Conservation (phyloP, 2,888 invertebrate species). For the Alcis repandata region DNA sequence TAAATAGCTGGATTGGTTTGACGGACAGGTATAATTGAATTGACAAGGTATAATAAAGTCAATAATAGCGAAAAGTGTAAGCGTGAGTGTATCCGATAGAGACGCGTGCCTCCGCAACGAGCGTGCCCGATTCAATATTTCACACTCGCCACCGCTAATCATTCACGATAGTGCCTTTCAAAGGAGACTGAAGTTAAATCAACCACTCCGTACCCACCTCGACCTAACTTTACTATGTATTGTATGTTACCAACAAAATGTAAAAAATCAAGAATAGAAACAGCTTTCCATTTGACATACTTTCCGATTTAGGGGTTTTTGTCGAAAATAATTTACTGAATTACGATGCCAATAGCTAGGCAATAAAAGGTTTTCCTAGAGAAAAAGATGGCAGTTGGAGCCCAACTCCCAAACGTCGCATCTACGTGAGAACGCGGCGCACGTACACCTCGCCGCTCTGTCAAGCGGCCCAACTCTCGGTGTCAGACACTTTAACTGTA, state of each 20-base stretch:
- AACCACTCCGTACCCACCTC: slow-evolving; percentile 43
- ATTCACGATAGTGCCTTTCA: slow-evolving; percentile 73
- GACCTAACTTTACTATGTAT: not conserved
- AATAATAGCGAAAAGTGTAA: slow-evolving; percentile 55
- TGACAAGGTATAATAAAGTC: slow-evolving; percentile 17
- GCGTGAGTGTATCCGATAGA: slow-evolving; percentile 62
- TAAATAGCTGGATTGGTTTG: slow-evolving; percentile 7
- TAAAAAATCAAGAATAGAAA: slow-evolving; percentile 21
- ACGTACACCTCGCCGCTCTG: slow-evolving; percentile 39
- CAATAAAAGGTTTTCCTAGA: slow-evolving; percentile 37
- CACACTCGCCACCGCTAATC: slow-evolving; percentile 80
- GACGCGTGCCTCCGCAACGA: slow-evolving; percentile 73
- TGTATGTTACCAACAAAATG: slow-evolving; percentile 6
- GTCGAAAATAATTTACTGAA: slow-evolving; percentile 24
- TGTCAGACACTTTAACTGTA: slow-evolving; percentile 49
- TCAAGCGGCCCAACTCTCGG: slow-evolving; percentile 33
- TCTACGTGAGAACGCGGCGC: slow-evolving; percentile 45
- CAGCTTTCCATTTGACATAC: slow-evolving; percentile 32
- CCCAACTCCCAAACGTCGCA: slow-evolving; percentile 28
- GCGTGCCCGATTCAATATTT: slow-evolving; percentile 79
- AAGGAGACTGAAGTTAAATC: slow-evolving; percentile 71
- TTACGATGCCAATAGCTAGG: slow-evolving; percentile 26
- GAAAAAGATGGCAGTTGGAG: slow-evolving; percentile 33
- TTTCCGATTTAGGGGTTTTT: slow-evolving; percentile 20
- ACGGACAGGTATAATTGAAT: slow-evolving; percentile 5